Base-by-base conservation (phyloP, 2,888 invertebrate genomes). In the Aelia acuminata region DNA sequence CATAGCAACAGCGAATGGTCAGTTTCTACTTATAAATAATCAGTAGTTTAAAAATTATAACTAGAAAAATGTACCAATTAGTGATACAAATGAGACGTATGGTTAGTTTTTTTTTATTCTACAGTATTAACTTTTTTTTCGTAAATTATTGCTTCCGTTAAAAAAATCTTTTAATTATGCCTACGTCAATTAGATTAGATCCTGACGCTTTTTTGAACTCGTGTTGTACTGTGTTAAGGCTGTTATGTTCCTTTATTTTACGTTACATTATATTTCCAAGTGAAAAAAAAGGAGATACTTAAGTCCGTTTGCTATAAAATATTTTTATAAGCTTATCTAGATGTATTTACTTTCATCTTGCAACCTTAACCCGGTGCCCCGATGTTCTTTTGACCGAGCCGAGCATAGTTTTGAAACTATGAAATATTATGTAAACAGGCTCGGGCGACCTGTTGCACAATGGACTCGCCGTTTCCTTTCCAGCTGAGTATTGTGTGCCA, bases 351-450 rank as follows among this genome's bases (percentile, higher is more conserved):
- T 70, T 70, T 70, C 63, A 70, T 70, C 31, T 20, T 8, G 35
- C 43, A 39, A 43, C 80, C 80, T 80, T 80, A 22, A 80, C 80
- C 80, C n/a, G n/a, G 22, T 11, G 10, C 5, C 43, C 43, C 43
- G 80, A 80, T 43, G 43, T 47, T 80, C n/a, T 80, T n/a, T 43
- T 43, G 3, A 22, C 80, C 22, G 31, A 70, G 26, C 63, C 63
- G 63, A 35, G 43, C 1, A 47, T n/a, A 80, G 80, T 80, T 80
- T 80, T 80, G 80, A 43, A 80, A 80, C 80, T 80, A 80, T 80
- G 80, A 80, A 47, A 80, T 80, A 80, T 47, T 80, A 47, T 39
- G 43, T 80, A 80, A 80, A 80, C 63, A 70, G 63, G 4, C 3
- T 15, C 18, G 80, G 43, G 43, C 15, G 80, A 80, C 80, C 43